Evolutionary conservation across 2,888 invertebrate genomes (phyloP), one percentile per base, ranked within the genome.

Genomic region (Malthinus seriepunctatus): DNA sequence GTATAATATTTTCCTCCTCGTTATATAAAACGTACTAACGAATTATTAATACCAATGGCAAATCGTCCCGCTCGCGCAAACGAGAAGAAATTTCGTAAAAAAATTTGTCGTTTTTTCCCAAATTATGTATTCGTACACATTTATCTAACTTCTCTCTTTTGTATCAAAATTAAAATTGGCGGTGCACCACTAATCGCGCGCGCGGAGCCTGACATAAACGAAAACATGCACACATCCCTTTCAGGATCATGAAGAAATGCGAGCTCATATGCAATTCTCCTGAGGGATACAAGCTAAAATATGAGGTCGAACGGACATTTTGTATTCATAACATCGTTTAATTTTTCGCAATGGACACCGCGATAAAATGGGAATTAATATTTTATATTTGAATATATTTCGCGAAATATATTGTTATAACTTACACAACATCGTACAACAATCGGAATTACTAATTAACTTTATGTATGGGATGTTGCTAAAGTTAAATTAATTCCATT

Each of bases 331-430:
- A 62, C 63, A 60, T 57, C 60, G 66, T 64, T 64, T 64, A 66
- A 66, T 64, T 60, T 62, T 60, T 62, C 56, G 66, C 64, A 63
- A 64, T 64, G 66, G 66, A 64, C 64, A 63, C 53, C 61, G 54
- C 56, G 63, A 65, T 63, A 67, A 64, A 63, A 60, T 63, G 60
- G 60, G 63, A 62, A 63, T 64, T 68, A 67, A 68, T 68, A 68
- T 67, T 68, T 68, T 66, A 68, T 65, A 61, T 60, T 62, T 42
- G 39, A 42, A 42, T 42, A 42, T 23, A 23, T 23, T 42, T 42
- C 39, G 14, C 14, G 39, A 42, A 31, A 48, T 23, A 34, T 48
- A 48, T 15, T 15, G 38, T 38, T 32, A n/a, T n/a, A 42, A 44
- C 39, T 31, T 15, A 15, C 14, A n/a, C n/a, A n/a, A n/a, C n/a